phyloP scores from a whole-genome alignment of 2,888 invertebrate genomes.

The Merodon equestris region DNA sequence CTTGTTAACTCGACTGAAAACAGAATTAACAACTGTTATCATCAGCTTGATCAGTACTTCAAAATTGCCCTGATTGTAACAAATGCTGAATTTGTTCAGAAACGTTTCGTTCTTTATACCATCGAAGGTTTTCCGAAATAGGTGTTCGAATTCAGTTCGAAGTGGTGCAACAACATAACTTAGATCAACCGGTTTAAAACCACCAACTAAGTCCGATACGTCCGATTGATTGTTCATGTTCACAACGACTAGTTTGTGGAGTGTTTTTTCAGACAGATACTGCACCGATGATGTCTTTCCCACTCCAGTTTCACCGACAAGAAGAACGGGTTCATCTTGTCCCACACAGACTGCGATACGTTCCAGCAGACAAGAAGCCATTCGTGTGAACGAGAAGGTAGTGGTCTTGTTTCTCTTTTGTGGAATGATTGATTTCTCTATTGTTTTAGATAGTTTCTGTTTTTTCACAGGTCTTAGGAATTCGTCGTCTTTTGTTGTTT shows the following conservation, averaged over 20 bases:
- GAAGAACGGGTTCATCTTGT: constrained; percentile 91
- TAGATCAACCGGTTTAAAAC: constrained; percentile 97
- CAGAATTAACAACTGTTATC: constrained; percentile 82
- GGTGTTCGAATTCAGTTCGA: constrained; percentile 88
- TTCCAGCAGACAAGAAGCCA: constrained; percentile 90
- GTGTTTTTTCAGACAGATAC: constrained; percentile 90
- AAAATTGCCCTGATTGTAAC: constrained; percentile 87
- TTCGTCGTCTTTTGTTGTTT: constrained; percentile 41
- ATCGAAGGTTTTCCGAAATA: constrained; percentile 90
- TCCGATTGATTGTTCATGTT: constrained; percentile 99
- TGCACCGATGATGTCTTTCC: constrained; percentile 98
- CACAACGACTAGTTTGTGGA: constrained; percentile 93
- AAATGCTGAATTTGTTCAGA: constrained; percentile 87
- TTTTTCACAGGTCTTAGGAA: constrained; percentile 70
- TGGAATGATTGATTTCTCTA: constrained; percentile 61
- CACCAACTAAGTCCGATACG: constrained; percentile 96
- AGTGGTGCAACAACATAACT: constrained; percentile 90
- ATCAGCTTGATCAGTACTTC: constrained; percentile 86
- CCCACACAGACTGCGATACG: constrained; percentile 90
- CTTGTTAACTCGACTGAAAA: constrained; percentile 74
- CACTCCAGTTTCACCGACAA: constrained; percentile 99
- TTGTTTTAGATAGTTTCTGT: constrained; percentile 71
- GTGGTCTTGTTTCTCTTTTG: constrained; percentile 76
- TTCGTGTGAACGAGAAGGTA: constrained; percentile 90
- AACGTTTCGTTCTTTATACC: constrained; percentile 90